phyloP scores from a whole-genome alignment of 2,113 vertebrate genomes.

The Stictonetta naevosa region DNA sequence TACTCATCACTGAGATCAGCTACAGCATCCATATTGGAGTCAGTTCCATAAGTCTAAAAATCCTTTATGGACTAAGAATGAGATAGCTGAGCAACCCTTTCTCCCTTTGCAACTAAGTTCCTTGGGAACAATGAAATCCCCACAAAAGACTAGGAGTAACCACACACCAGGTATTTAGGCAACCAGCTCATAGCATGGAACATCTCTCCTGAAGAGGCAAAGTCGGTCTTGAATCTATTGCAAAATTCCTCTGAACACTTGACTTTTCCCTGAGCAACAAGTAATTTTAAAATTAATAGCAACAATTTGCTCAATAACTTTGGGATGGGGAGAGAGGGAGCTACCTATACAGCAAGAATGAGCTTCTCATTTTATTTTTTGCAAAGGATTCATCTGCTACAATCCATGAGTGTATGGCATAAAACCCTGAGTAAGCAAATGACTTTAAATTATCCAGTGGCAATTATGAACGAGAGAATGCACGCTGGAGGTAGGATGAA shows the following conservation, averaged over 20 bases:
- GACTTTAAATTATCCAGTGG: conserved; percentile 53
- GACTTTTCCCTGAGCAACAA: conserved; percentile 5
- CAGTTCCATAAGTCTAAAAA: neutral
- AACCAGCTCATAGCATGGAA: neutral
- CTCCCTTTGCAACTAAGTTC: neutral
- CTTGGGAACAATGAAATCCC: neutral
- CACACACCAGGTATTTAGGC: neutral
- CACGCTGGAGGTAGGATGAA: conserved; percentile 35
- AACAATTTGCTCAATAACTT: conserved; percentile 44
- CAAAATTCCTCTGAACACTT: neutral
- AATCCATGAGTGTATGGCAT: conserved; percentile 28
- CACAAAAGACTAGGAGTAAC: neutral
- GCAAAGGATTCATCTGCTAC: conserved; percentile 1
- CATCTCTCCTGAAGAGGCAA: neutral
- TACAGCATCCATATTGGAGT: neutral
- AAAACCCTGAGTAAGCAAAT: conserved; percentile 64
- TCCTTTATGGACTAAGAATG: neutral
- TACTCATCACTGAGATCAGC: neutral
- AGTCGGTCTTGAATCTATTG: neutral
- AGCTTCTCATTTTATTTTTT: conserved; percentile 4
- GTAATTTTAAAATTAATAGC: conserved; percentile 45
- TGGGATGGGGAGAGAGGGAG: neutral
- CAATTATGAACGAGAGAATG: conserved; percentile 63
- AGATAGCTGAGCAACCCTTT: neutral
- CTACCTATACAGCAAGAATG: neutral